Base-by-base conservation (phyloP, 2,113 vertebrate genomes). In the Serilophus lunatus region DNA sequence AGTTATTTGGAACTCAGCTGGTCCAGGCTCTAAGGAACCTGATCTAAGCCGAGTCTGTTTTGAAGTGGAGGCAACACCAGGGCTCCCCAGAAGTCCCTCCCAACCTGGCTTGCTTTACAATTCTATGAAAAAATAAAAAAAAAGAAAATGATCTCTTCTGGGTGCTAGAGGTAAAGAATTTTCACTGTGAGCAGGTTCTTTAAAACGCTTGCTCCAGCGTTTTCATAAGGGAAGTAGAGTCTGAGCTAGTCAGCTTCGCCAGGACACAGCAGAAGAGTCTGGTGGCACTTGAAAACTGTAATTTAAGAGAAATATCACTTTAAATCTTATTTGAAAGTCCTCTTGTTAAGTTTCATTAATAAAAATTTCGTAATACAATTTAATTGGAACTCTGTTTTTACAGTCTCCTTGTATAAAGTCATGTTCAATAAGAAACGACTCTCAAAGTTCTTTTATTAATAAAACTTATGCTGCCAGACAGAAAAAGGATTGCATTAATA, bases 381-480 rank as follows among this genome's bases (percentile, higher is more conserved):
- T 79, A 95, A 93, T 61, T 78, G 8, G 60, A 91, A n/a, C 50
- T 86, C 56, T 86, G 25, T 82, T 74, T 50, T 33, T 65, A 49
- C 16, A 86, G 5, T 77, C 22, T 86, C 33, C 33, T 61, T 90
- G 56, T 35, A 18, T 82, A 81, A 80, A 95, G 47, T 18, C 18
- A 24, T 70, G 7, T 96, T 91, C 77, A 84, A 80, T 71, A 35
- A 93, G 71, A 86, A 93, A 94, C 53, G 59, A 60, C n/a, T 65
- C 51, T 93, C 79, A 40, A 92, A 42, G 50, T 90, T 95, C 74
- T 88, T 81, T 33, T 47, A 59, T 82, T 38, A 95, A 78, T 96
- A 86, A 90, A 93, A 89, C 19, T 75, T 17, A 10, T 45, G 23
- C 76, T 29, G 13, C 60, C 28, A 63, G 66, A 45, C 65, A 75